These are phyloP conservation scores for Arizona elegans DNA, from an alignment of 2,113 vertebrate genomes.

Conservation along the genomic window DNA sequence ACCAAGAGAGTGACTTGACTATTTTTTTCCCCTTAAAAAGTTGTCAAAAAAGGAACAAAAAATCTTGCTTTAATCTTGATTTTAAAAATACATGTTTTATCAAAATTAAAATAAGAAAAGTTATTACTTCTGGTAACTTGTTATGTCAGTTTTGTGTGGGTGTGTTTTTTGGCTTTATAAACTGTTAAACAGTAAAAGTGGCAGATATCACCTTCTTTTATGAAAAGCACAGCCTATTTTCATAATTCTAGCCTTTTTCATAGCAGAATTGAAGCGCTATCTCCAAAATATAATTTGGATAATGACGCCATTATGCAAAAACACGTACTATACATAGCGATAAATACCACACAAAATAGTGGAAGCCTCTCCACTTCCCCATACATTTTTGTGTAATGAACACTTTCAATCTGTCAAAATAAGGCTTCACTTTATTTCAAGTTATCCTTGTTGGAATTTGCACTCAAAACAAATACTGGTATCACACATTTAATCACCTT, in stretches of 20 bases:
- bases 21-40: background rate
- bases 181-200: background rate
- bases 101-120: background rate
- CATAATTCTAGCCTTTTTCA: background rate
- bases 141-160: background rate
- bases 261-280: background rate
- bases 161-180: background rate
- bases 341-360: background rate
- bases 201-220: background rate
- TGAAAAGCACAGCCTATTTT: background rate
- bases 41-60: background rate
- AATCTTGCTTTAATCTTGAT: background rate
- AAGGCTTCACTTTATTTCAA: background rate
- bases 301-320: background rate
- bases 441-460: background rate
- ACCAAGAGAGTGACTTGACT: background rate
- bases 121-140: background rate
- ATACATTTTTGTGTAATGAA: background rate
- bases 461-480: background rate
- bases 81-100: background rate
- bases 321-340: background rate
- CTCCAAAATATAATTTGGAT: background rate
- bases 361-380: background rate
- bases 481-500: background rate
- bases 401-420: background rate